Evolutionary conservation across 1,140 invertebrate species (phyloP).

Genomic region (Eulimnadia texana): DNA sequence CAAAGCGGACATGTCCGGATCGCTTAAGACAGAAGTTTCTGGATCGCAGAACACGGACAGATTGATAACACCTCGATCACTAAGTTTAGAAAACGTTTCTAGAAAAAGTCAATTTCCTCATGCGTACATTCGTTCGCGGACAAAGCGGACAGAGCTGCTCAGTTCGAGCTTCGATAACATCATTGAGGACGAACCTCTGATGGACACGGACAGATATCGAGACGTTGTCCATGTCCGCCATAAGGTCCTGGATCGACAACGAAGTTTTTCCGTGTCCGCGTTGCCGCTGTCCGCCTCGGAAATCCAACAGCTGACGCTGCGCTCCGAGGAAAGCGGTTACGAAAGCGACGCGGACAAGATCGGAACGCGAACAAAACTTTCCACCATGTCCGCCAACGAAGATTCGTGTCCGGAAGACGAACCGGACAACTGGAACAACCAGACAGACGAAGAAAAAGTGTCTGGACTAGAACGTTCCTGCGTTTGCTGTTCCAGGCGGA

Average conservation of each 20-base stretch:
- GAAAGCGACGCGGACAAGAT: constrained; percentile 44
- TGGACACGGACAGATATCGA: constrained; percentile 17
- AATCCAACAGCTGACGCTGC: constrained; percentile 17
- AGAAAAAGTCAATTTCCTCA: constrained; percentile 21
- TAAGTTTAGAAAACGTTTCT: constrained; percentile 19
- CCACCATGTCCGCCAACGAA: constrained; percentile 32
- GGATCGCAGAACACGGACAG: too few relatives aligned
- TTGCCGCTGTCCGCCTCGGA: constrained; percentile 19
- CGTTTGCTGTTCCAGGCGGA: not conserved
- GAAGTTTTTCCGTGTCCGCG: constrained; percentile 19
- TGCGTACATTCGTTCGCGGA: constrained; percentile 21
- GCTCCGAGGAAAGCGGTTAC: constrained; percentile 47
- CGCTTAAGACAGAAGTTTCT: too few relatives aligned
- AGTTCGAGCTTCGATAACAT: constrained; percentile 22
- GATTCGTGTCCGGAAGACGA: constrained; percentile 7
- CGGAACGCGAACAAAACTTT: constrained; percentile 33
- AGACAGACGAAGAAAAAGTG: not conserved
- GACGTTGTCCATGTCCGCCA: constrained; percentile 22
- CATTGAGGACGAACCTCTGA: constrained; percentile 18
- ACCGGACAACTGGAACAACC: constrained; percentile 10
- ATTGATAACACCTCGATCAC: constrained; percentile 4
- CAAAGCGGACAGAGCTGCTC: constrained; percentile 7
- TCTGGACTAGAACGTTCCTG: not conserved
- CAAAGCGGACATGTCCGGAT: too few relatives aligned
- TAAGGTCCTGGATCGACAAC: constrained; percentile 9